Percentiles rank a stretch among this genome's conserved stretches.
These are phyloP conservation scores for Epizoanthus scotinus DNA, from an alignment of 92 coral and sea anemone species.

Conservation along the genomic window DNA sequence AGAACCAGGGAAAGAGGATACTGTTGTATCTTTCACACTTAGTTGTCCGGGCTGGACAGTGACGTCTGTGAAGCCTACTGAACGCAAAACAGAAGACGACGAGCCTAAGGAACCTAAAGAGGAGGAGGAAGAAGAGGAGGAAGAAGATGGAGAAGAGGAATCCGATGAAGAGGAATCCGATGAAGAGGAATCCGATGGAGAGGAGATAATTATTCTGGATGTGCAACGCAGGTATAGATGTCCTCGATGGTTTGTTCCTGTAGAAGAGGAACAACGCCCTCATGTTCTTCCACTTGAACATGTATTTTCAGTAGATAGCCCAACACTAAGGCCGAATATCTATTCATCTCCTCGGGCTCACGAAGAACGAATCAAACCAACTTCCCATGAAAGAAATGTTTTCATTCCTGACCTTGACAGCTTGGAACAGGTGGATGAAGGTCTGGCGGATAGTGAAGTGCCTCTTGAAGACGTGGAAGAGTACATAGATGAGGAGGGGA, in stretches of 20 bases:
- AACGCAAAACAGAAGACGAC: background rate
- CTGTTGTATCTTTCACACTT: too few species aligned
- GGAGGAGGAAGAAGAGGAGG: background rate
- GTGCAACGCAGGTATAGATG: conserved; percentile 3
- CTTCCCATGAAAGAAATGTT: background rate
- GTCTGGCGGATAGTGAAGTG: background rate
- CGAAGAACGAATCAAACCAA: conserved; percentile 13
- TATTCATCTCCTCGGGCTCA: background rate
- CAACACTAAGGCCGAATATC: background rate
- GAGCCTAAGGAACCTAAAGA: conserved; percentile 5
- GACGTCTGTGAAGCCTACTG: conserved; percentile 32
- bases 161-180: background rate
- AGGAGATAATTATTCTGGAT: conserved; percentile 16
- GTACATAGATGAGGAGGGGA: conserved; percentile 61
- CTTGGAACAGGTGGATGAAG: background rate
- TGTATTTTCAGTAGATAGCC: background rate
- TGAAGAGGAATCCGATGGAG: conserved; percentile 10
- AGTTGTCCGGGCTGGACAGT: conserved; percentile 26
- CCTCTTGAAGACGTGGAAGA: conserved; percentile 54
- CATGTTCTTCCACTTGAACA: conserved; percentile 3
- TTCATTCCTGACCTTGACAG: conserved; percentile 14
- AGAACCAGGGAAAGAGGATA: background rate
- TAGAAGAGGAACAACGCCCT: background rate
- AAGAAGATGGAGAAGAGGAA: background rate
- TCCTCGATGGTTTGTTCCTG: conserved; percentile 22